Evolutionary conservation across 53 echinoderm and acorn worm species (phyloP), one percentile per base, ranked within the genome.

Genomic region (Zoroaster sp.): DNA sequence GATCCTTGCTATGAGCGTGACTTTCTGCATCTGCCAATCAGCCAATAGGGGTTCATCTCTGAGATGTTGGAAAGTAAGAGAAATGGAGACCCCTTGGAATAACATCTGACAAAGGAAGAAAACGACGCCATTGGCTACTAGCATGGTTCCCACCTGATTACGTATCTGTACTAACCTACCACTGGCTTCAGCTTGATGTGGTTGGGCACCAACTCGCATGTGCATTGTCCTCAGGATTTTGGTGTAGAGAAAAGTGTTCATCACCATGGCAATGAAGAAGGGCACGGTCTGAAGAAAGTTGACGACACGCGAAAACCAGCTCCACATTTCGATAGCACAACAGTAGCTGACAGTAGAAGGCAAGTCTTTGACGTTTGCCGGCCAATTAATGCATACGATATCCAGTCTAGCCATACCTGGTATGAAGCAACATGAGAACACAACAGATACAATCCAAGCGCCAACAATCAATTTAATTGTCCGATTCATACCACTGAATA

Each of bases 91-190:
- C n/a, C 59, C 69, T 43, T 94, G 93, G 65, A 82, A 96, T 2
- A 94, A 90, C 38, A 91, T 80, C 47, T 95, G 76, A 34, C 88
- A 83, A 39, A 94, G 5, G 74, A 96, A 96, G 91, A 96, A 96
- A 46, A 96, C 69, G 39, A 90, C 74, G 4, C 94, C 93, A 44
- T 92, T 96, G 21, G 90, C 66, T 17, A 96, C 72, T 28, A 96
- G 39, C 96, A 96, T 94, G 4, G 83, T 87, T 21, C 89, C 94
- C 36, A 96, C 96, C 35, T 96, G 96, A 66, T 96, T 96, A 21
- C 96, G 93, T 37, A 83, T 90, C 74, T 94, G 70, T 21, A 51
- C 39, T 8, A 51, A 20, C 49, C 70, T 49, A 10, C 47, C 25
- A 12, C 13, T 52, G 2, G 43, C 47, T 42, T 53, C 89, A 40